Evolutionary conservation across 2,888 invertebrate species (phyloP), one percentile per base, ranked within the genome.

Genomic region (Drosophila flavopinicola): DNA sequence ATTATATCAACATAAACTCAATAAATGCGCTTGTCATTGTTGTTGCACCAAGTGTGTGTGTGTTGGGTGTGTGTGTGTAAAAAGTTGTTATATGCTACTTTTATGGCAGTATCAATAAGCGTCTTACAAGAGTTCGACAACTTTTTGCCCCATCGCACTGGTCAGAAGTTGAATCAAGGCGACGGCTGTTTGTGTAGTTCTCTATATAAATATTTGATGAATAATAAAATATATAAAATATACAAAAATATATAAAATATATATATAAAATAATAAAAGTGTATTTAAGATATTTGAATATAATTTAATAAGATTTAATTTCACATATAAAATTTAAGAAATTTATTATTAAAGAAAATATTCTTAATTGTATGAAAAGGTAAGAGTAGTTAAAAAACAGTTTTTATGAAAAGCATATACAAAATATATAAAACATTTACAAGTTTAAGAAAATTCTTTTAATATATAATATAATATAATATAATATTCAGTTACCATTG

Each of bases 61-160:
- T 56, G 15, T 38, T 38, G 38, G 42, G 27, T n/a, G 25, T 23
- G 24, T 13, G 35, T 41, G 44, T 45, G 35, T 38, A 29, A 45
- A 66, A 64, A 49, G 48, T 35, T 57, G 51, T 38, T 53, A 35
- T 60, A 59, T 45, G 45, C 65, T 67, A 77, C 57, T 83, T 66
- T 66, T 56, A 42, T 35, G 54, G 49, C 68, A 63, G 47, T 86
- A 87, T 85, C 85, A 75, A 75, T 85, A 82, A 86, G 85, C 69
- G 58, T 66, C 78, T 75, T 85, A 78, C 72, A 87, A 75, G 60
- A 75, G 59, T 67, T 63, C 57, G 17, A 58, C 70, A 86, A 77
- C 42, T 67, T 73, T 61, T 33, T 17, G 24, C 5, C 29, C 38
- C 35, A 64, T 15, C 23, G 15, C 24, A 23, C 24, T 41, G 32